Evolutionary conservation across 2,797 vertebrate species (phyloP).

Genomic region (Megalops cyprinoides): DNA sequence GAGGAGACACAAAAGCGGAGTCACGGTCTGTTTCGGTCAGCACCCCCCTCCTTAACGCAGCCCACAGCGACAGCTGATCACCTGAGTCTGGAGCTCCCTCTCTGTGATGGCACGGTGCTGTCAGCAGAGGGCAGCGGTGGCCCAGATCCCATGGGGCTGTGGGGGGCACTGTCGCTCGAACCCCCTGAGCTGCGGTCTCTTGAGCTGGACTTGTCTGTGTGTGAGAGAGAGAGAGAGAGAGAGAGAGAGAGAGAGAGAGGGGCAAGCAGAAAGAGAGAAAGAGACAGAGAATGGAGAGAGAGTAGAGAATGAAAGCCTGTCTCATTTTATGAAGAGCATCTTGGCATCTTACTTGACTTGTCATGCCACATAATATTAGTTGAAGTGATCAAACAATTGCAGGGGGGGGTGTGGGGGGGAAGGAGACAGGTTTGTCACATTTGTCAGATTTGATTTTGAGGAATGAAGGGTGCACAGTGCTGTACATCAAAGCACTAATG

Average conservation of each 20-base stretch:
- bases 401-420: not conserved
- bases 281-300: constrained; percentile 17
- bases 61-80: constrained; percentile 44
- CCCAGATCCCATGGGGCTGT: constrained; percentile 69
- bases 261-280: constrained; percentile 14
- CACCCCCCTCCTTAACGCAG: not conserved
- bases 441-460: too few species aligned
- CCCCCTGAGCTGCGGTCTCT: constrained; percentile 69
- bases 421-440: not conserved
- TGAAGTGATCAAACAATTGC: too few species aligned
- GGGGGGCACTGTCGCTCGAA: constrained; percentile 68
- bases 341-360: not conserved
- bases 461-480: too few species aligned
- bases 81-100: constrained; percentile 72
- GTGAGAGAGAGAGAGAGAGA: constrained; percentile 35
- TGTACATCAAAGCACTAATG: too few species aligned
- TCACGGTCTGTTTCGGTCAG: not conserved
- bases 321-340: not conserved
- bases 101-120: constrained; percentile 61
- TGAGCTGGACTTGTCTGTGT: constrained; percentile 67
- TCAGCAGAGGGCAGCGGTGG: constrained; percentile 66
- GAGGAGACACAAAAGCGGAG: not conserved
- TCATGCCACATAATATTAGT: not conserved
- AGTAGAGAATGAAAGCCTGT: too few species aligned
- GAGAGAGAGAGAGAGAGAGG: not conserved